Conservation (phyloP, 2,113 vertebrate genomes). For the Epinephelus cyanopodus region DNA sequence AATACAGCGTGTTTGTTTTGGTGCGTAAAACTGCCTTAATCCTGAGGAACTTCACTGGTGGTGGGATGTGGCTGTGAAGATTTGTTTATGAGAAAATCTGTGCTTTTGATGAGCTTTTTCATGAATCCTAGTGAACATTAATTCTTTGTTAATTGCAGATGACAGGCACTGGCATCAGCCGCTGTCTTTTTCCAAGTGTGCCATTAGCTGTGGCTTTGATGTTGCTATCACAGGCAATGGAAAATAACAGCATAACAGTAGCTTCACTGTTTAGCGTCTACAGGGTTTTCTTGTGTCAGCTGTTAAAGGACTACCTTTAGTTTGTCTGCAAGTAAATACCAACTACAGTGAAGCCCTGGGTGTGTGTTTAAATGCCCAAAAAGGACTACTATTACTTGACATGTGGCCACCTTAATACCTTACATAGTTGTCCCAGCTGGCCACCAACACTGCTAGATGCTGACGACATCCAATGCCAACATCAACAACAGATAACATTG, state of each 20-base stretch:
- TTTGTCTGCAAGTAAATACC: neutral
- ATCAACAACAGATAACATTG: no score
- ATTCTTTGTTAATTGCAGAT: conserved; percentile 17
- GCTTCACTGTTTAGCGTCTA: neutral
- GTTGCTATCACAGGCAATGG: neutral
- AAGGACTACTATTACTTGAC: neutral
- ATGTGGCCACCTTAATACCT: neutral
- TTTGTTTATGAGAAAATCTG: conserved; percentile 24
- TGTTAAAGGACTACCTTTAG: neutral
- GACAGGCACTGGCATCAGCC: neutral
- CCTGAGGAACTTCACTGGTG: conserved; percentile 7
- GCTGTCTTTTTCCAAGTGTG: neutral
- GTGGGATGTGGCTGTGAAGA: neutral
- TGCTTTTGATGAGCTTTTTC: conserved; percentile 23
- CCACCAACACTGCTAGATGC: no score
- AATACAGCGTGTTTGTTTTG: conserved; percentile 36
- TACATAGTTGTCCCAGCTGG: neutral
- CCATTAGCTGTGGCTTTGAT: neutral
- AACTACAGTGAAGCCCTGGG: neutral
- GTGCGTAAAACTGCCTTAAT: conserved; percentile 27
- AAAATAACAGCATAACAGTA: conserved; percentile 1
- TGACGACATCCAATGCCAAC: no score
- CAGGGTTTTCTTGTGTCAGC: neutral
- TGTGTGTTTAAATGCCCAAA: neutral
- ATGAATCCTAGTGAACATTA: conserved; percentile 3